Percentiles rank a stretch among this genome's conserved stretches.
These are phyloP conservation scores for Melanotaenia pygmaea DNA, from an alignment of 2,797 vertebrate genomes.

Conservation along the genomic window DNA sequence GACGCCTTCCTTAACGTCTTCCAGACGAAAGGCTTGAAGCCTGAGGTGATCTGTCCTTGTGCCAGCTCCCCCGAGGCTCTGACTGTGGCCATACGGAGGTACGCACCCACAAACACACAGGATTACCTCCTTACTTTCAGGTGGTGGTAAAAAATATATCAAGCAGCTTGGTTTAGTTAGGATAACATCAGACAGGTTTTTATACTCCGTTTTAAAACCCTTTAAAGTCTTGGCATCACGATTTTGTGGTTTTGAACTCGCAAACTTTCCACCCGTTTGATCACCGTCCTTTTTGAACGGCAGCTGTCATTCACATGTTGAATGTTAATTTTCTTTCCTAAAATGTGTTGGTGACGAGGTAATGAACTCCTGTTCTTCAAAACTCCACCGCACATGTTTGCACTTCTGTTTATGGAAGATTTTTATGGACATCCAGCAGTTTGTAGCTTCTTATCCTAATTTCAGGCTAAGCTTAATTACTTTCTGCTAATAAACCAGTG, in stretches of 20 bases:
- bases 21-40: constrained; percentile 95
- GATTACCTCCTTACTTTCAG: not conserved
- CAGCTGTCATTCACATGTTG: constrained; percentile 9
- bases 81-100: constrained; percentile 96
- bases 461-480: no score
- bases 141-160: no score
- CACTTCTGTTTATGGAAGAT: not conserved
- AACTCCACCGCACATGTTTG: no score
- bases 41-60: constrained; percentile 89
- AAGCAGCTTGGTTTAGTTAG: no score
- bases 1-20: constrained; percentile 99
- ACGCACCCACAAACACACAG: constrained; percentile 2
- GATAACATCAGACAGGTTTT: not conserved
- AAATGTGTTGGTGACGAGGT: constrained; percentile 6
- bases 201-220: not conserved
- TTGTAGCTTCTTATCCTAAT: no score
- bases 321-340: not conserved
- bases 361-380: constrained; percentile 19
- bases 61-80: constrained; percentile 88
- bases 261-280: constrained; percentile 37
- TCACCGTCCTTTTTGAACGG: constrained; percentile 4
- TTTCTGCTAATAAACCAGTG: no score
- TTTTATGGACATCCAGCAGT: not conserved
- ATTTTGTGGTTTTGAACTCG: constrained; percentile 15
- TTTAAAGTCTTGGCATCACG: constrained; percentile 5